Evolutionary conservation across 2,888 invertebrate genomes (phyloP).

Genomic region (Pachycephus smyrnensis): DNA sequence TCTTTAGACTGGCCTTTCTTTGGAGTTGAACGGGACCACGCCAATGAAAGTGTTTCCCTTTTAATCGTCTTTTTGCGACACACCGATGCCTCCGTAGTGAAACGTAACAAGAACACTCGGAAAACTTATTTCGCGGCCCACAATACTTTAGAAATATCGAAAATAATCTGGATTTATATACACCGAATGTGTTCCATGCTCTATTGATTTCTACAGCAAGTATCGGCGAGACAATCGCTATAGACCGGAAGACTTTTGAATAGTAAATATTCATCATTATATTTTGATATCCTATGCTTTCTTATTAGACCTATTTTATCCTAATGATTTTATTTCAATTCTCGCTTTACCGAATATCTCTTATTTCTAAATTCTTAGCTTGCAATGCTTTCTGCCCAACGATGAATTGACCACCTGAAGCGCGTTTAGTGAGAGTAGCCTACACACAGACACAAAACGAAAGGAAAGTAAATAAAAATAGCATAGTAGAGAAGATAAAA

Average conservation of each 20-base stretch:
- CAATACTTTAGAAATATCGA: background rate
- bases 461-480: constrained; percentile 25
- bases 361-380: background rate
- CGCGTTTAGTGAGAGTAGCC: constrained; percentile 18
- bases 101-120: constrained; percentile 13
- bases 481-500: constrained; percentile 15
- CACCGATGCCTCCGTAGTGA: constrained; percentile 9
- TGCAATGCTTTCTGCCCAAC: background rate
- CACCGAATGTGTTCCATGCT: background rate
- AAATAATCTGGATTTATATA: background rate
- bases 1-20: constrained; percentile 3
- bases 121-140: background rate
- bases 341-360: background rate
- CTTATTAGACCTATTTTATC: background rate
- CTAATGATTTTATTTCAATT: background rate
- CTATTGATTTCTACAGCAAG: background rate
- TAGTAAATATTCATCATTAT: background rate
- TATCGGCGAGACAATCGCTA: background rate
- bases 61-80: constrained; percentile 14
- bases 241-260: background rate
- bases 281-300: background rate
- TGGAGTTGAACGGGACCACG: background rate
- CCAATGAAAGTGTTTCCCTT: constrained; percentile 40
- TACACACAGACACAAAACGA: constrained; percentile 13
- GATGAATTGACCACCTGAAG: background rate